phyloP scores from a whole-genome alignment of 2,797 vertebrate genomes.

The Echiichthys vipera region DNA sequence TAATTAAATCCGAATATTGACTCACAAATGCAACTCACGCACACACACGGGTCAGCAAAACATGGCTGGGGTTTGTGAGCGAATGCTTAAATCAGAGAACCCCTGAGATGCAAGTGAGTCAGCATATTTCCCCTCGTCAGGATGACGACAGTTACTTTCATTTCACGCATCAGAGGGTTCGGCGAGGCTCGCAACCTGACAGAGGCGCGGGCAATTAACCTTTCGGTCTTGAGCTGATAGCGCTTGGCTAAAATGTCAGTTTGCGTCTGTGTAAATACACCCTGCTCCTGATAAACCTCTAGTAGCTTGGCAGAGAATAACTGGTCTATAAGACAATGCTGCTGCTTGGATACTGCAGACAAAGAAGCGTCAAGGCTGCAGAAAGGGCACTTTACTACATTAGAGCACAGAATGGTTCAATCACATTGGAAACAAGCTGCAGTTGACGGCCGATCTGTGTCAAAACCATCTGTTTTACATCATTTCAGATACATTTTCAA shows the following conservation, averaged over 20 bases:
- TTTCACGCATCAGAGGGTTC: conserved; percentile 69
- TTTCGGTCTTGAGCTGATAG: conserved; percentile 59
- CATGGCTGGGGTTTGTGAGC: not conserved
- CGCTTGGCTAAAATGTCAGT: conserved; percentile 54
- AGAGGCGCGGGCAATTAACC: conserved; percentile 75
- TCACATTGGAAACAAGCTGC: conserved; percentile 16
- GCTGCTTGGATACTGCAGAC: conserved; percentile 30
- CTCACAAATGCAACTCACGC: conserved; percentile 5
- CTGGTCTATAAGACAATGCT: conserved; percentile 6
- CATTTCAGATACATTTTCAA: not conserved
- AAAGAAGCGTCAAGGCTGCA: conserved; percentile 22
- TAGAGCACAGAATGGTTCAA: conserved; percentile 1
- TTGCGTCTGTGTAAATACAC: conserved; percentile 29
- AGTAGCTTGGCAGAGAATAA: conserved; percentile 8
- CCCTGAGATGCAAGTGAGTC: conserved; percentile 48
- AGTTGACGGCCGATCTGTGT: not conserved
- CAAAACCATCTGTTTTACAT: conserved; percentile 7
- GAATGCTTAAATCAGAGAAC: not conserved
- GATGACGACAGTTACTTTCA: conserved; percentile 59
- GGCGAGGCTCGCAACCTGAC: conserved; percentile 39
- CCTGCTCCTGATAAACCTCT: conserved; percentile 37
- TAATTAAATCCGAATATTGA: conserved; percentile 28
- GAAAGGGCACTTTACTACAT: conserved; percentile 7
- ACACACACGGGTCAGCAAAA: conserved; percentile 31
- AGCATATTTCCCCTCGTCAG: conserved; percentile 33